Evolutionary conservation across 1,140 invertebrate genomes (phyloP), one percentile per base, ranked within the genome.

Genomic region (Diploscapter pachys): DNA sequence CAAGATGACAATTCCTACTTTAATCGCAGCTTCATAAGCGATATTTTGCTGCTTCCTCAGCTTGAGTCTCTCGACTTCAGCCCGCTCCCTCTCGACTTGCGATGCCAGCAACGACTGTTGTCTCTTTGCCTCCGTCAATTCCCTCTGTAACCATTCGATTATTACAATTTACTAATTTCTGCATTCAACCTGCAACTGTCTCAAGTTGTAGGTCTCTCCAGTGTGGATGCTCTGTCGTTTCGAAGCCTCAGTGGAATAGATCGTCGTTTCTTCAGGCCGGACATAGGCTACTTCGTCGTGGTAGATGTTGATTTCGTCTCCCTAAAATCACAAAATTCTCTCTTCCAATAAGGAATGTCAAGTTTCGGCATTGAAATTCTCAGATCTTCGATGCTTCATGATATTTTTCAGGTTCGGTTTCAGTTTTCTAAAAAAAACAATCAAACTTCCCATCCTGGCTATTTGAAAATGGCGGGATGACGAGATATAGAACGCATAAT

Each of bases 201-300:
- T 63, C 48, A 74, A 52, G 4, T 74, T 74, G 9, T 61, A 49
- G 5, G 73, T 74, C 9, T 52, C 65, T 5, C 73, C 73, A 48
- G 73, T 68, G 49, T 69, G 65, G 66, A 51, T 57, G 64, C n/a
- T 63, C 51, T 54, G 53, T 31, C 73, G 68, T 63, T 64, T 64
- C 2, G 64, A 54, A 11, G 73, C 53, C 73, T 74, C 51, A 31
- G 31, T 31, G 31, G 31, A 31, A 31, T 31, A 31, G 31, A 31
- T 51, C 0, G 8, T 3, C n/a, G 54, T 11, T 5, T 55, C 5
- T 67, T 69, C 49, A 62, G 69, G 68, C 57, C 68, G 69, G 13
- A 72, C 54, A 55, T 76, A 76, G 50, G 75, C 75, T 4, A 76
- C 75, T 59, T 76, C 75, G 55, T 76, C 62, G 52, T 76, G 75